These are phyloP conservation scores for Enteromius viviparus DNA, from an alignment of 2,797 vertebrate species.

Conservation along the genomic window DNA sequence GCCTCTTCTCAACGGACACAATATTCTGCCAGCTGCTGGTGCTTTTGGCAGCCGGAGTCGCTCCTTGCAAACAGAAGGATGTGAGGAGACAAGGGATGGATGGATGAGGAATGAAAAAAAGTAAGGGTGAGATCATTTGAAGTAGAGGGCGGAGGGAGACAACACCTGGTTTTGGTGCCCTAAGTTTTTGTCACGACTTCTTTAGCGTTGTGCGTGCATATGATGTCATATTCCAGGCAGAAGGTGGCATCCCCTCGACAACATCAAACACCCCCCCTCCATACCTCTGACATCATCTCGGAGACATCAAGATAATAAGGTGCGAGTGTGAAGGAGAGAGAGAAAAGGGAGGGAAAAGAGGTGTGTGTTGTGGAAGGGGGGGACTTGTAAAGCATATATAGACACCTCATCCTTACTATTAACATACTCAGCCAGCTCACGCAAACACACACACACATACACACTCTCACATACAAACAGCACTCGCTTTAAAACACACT, in stretches of 20 bases:
- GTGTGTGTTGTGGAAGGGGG: slow-evolving; percentile 26
- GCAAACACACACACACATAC: slow-evolving; percentile 62
- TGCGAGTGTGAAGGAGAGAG: slow-evolving; percentile 10
- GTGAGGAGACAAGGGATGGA: slow-evolving; percentile 35
- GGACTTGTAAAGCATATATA: slow-evolving; percentile 45
- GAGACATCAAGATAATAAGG: slow-evolving; percentile 56
- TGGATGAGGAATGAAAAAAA: slow-evolving; percentile 35
- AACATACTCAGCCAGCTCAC: slow-evolving; percentile 65
- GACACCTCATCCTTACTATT: slow-evolving; percentile 43
- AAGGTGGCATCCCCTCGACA: slow-evolving; percentile 41
- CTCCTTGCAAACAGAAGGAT: slow-evolving; percentile 52
- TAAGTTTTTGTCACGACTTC: slow-evolving; percentile 21
- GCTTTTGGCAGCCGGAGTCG: slow-evolving; percentile 37
- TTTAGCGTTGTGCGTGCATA: slow-evolving; percentile 21
- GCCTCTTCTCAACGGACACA: slow-evolving; percentile 43
- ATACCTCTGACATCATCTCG: slow-evolving; percentile 72
- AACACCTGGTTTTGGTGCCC: slow-evolving; percentile 32
- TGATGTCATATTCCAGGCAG: slow-evolving; percentile 39
- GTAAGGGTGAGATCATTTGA: slow-evolving; percentile 56
- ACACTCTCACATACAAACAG: slow-evolving; percentile 58
- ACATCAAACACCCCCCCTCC: slow-evolving; percentile 61
- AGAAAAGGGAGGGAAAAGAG: slow-evolving; percentile 12
- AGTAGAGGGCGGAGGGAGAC: not conserved
- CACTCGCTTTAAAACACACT: slow-evolving; percentile 65
- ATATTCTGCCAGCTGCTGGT: slow-evolving; percentile 32